phyloP scores from a whole-genome alignment of 2,888 invertebrate species.

The Bombylius major region DNA sequence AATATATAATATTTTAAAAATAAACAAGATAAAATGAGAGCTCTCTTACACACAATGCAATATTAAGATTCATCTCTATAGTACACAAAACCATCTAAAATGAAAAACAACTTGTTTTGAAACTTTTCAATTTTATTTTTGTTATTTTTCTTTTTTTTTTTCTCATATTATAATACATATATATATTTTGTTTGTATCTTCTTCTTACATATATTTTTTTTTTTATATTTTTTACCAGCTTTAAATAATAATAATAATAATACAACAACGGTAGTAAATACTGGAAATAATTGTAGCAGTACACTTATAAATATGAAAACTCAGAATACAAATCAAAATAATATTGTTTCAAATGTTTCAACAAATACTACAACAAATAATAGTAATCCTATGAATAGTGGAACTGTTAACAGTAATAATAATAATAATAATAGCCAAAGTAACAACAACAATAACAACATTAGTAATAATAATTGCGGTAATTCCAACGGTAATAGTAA shows the following conservation, averaged over 20 bases:
- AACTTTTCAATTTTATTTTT: too few species aligned
- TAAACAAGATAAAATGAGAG: too few species aligned
- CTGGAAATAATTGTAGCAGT: slow-evolving; percentile 13
- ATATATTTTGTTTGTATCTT: too few species aligned
- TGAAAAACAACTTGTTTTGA: too few species aligned
- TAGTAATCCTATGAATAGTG: slow-evolving; percentile 15
- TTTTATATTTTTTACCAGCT: slow-evolving; percentile 5
- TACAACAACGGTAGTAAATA: slow-evolving; percentile 3
- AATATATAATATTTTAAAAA: too few species aligned
- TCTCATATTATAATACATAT: too few species aligned
- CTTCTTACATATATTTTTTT: not conserved
- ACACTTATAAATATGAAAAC: slow-evolving; percentile 5
- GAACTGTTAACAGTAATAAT: slow-evolving; percentile 17
- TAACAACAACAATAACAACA: slow-evolving; percentile 15
- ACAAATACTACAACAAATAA: slow-evolving; percentile 7
- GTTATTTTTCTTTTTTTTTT: too few species aligned
- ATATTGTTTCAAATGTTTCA: not conserved
- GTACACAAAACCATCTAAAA: too few species aligned
- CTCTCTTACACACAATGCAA: too few species aligned
- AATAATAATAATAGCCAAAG: slow-evolving; percentile 17
- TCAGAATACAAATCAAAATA: not conserved
- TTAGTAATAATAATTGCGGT: slow-evolving; percentile 6
- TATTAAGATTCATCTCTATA: too few species aligned
- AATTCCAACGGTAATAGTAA: slow-evolving; percentile 21
- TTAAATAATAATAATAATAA: slow-evolving; percentile 12